Evolutionary conservation across 2,113 vertebrate genomes (phyloP).

Genomic region (Pardalotus punctatus): DNA sequence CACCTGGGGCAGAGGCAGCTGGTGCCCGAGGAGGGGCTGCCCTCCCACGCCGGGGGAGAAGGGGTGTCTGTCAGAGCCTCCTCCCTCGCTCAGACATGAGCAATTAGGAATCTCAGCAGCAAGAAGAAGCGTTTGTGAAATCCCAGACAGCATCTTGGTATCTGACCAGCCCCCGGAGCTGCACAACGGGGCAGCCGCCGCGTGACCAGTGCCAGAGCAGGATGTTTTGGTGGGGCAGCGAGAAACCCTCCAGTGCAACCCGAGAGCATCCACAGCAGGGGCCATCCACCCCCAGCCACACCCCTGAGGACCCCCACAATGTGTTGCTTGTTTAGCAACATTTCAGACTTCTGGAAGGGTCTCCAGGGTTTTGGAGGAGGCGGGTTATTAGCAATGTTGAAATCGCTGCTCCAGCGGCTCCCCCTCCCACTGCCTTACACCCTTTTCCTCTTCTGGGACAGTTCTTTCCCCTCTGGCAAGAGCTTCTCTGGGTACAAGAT

Average conservation of each 20-base stretch:
- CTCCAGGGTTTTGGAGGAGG: not conserved
- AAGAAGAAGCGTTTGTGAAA: not conserved
- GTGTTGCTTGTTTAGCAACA: not conserved
- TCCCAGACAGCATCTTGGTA: rapidly evolving
- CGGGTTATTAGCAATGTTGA: not conserved
- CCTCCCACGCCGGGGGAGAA: not conserved
- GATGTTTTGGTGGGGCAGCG: not conserved
- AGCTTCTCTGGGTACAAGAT: not conserved
- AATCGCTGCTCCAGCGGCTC: not conserved
- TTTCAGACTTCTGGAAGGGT: not conserved
- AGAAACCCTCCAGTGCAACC: not conserved
- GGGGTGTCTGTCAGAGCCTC: not conserved
- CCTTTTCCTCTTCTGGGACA: not conserved
- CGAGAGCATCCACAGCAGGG: not conserved
- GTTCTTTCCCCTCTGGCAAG: not conserved
- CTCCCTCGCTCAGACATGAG: not conserved
- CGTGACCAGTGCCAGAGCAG: rapidly evolving
- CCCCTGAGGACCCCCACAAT: not conserved
- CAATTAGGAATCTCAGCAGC: not conserved
- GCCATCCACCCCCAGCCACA: not conserved
- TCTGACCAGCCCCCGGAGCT: not conserved
- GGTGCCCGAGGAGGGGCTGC: not conserved
- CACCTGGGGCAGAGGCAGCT: not conserved
- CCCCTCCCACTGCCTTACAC: not conserved
- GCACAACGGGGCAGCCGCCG: rapidly evolving